These are phyloP conservation scores for Lethenteron camtschaticum DNA, from an alignment of 2,113 vertebrate species.

Conservation along the genomic window DNA sequence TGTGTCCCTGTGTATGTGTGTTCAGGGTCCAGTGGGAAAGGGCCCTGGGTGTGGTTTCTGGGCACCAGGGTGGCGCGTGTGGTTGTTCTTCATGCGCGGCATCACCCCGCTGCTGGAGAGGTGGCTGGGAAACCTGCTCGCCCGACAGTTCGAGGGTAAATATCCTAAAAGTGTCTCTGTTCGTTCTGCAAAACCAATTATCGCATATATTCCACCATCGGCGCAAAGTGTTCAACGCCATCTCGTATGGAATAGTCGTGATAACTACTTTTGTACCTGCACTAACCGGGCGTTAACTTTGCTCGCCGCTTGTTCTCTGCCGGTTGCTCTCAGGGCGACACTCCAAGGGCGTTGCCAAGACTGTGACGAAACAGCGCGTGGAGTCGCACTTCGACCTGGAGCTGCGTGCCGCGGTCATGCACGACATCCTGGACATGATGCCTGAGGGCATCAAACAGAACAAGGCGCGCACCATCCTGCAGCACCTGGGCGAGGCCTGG, in stretches of 20 bases:
- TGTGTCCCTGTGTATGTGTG: background rate
- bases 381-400: constrained; percentile 98
- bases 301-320: background rate
- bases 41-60: constrained; percentile 97
- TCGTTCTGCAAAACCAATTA: background rate
- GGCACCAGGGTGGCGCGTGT: constrained; percentile 96
- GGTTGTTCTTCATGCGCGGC: constrained; percentile 98
- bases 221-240: background rate
- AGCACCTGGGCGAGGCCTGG: constrained; percentile 95
- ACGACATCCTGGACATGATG: constrained; percentile 99
- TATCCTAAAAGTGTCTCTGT: background rate
- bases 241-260: background rate
- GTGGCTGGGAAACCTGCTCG: constrained; percentile 91
- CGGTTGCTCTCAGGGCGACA: constrained; percentile 43
- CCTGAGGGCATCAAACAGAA: constrained; percentile 98
- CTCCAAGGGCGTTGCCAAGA: constrained; percentile 95
- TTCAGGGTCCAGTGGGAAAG: constrained; percentile 84
- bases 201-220: too few species aligned
- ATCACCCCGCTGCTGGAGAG: constrained; percentile 86
- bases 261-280: background rate
- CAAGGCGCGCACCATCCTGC: constrained; percentile 91
- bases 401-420: constrained; percentile 91
- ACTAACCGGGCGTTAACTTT: background rate
- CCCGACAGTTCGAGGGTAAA: constrained; percentile 94
- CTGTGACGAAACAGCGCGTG: constrained; percentile 89